These are phyloP conservation scores for Thereva unica DNA, from an alignment of 2,888 invertebrate species.

Conservation along the genomic window DNA sequence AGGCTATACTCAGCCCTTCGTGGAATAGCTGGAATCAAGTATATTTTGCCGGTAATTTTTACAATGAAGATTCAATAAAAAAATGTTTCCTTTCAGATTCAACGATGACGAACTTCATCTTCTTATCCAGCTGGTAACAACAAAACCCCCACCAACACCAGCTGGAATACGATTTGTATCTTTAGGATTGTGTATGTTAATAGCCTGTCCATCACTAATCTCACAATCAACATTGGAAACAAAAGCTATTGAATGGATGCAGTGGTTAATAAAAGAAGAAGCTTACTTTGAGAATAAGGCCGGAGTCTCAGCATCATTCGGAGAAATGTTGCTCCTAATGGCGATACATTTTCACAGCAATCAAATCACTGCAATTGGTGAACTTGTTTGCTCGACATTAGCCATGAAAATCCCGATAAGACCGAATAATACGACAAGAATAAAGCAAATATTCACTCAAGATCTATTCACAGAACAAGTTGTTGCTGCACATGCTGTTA, in stretches of 20 bases:
- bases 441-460: slow-evolving; percentile 93
- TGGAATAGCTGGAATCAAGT: slow-evolving; percentile 91
- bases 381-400: slow-evolving; percentile 89
- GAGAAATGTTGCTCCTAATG: slow-evolving; percentile 92
- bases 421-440: slow-evolving; percentile 82
- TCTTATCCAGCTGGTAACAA: slow-evolving; percentile 82
- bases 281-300: slow-evolving; percentile 85
- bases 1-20: slow-evolving; percentile 89
- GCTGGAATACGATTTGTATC: slow-evolving; percentile 93
- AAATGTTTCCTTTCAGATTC: slow-evolving; percentile 61
- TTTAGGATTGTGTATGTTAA: slow-evolving; percentile 89
- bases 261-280: slow-evolving; percentile 90
- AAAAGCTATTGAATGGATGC: slow-evolving; percentile 88
- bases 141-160: slow-evolving; percentile 85
- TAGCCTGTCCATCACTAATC: slow-evolving; percentile 88
- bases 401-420: slow-evolving; percentile 91
- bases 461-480: slow-evolving; percentile 98
- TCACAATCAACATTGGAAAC: slow-evolving; percentile 78
- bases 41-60: slow-evolving; percentile 47
- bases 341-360: slow-evolving; percentile 97
- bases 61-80: slow-evolving; percentile 2
- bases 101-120: slow-evolving; percentile 89
- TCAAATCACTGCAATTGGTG: slow-evolving; percentile 89
- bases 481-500: slow-evolving; percentile 92
- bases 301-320: slow-evolving; percentile 86